These are phyloP conservation scores for Bos javanicus DNA, from an alignment of 2,113 vertebrate genomes.

Conservation along the genomic window DNA sequence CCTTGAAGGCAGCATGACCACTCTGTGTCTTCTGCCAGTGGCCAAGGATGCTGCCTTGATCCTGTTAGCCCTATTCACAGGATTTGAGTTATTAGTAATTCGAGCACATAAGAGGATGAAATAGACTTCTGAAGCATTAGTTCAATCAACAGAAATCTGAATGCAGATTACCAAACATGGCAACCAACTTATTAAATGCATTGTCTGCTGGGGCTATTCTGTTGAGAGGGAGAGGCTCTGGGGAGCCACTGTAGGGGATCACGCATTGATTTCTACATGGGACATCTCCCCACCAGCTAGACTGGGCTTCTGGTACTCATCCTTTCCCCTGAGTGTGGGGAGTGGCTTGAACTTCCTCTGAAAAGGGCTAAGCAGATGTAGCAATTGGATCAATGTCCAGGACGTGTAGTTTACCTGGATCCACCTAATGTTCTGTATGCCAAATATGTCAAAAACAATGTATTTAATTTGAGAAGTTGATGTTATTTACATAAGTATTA, in stretches of 20 bases:
- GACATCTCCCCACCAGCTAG: not conserved
- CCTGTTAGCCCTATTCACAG: not conserved
- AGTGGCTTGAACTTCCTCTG: not conserved
- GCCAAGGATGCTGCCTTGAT: not conserved
- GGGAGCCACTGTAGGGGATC: not conserved
- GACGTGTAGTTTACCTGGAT: not conserved
- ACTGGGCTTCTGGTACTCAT: not conserved
- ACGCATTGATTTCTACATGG: not conserved
- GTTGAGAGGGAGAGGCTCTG: too few relatives aligned
- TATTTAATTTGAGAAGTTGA: slow-evolving; percentile 34
- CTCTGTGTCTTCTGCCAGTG: not conserved
- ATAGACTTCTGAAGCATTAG: not conserved
- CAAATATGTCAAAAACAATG: not conserved
- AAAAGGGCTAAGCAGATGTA: not conserved
- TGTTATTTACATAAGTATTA: not conserved
- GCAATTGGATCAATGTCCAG: not conserved
- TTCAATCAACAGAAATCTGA: not conserved
- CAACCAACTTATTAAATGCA: not conserved
- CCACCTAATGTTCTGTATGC: not conserved
- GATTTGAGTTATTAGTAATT: not conserved
- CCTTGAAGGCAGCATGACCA: not conserved
- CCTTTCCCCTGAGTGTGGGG: not conserved
- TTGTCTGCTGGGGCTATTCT: not conserved
- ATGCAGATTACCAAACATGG: not conserved
- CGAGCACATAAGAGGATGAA: not conserved